A percentile compares a stretch with the other conserved stretches of the same genome.
Evolutionary conservation across 2,888 invertebrate species (phyloP).

Genomic region (Pasiphila rectangulata): DNA sequence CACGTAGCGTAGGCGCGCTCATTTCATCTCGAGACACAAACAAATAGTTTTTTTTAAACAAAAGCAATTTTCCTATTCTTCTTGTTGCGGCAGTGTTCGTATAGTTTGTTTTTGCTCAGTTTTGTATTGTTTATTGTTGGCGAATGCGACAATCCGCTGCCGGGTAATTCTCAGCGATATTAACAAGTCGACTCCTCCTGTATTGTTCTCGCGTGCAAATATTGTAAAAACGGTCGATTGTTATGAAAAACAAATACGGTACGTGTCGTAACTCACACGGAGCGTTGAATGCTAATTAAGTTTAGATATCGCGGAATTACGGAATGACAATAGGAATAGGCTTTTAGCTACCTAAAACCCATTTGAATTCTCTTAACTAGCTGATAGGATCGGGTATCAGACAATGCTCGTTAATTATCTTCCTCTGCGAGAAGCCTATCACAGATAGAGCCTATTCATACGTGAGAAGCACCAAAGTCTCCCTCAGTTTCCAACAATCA

Average conservation of each 20-base stretch:
- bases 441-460: slow-evolving; percentile 12
- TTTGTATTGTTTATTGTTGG: slow-evolving; percentile 78
- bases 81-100: slow-evolving; percentile 74
- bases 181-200: slow-evolving; percentile 60
- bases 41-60: slow-evolving; percentile 80
- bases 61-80: slow-evolving; percentile 81
- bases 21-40: slow-evolving; percentile 74
- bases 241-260: slow-evolving; percentile 61
- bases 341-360: slow-evolving; percentile 24
- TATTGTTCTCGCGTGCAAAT: slow-evolving; percentile 74
- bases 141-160: slow-evolving; percentile 73
- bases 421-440: slow-evolving; percentile 20
- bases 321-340: slow-evolving; percentile 44
- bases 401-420: slow-evolving; percentile 32
- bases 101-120: slow-evolving; percentile 76
- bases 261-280: slow-evolving; percentile 44
- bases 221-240: slow-evolving; percentile 71
- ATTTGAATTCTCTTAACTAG: slow-evolving; percentile 27
- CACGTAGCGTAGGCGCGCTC: slow-evolving; percentile 72
- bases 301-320: slow-evolving; percentile 51
- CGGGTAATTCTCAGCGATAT: slow-evolving; percentile 76
- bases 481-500: slow-evolving; percentile 3
- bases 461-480: slow-evolving; percentile 21
- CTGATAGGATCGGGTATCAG: slow-evolving; percentile 27
- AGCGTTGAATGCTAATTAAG: slow-evolving; percentile 63